phyloP scores from a whole-genome alignment of 2,797 vertebrate genomes.

The Platyrinchus mystaceus region DNA sequence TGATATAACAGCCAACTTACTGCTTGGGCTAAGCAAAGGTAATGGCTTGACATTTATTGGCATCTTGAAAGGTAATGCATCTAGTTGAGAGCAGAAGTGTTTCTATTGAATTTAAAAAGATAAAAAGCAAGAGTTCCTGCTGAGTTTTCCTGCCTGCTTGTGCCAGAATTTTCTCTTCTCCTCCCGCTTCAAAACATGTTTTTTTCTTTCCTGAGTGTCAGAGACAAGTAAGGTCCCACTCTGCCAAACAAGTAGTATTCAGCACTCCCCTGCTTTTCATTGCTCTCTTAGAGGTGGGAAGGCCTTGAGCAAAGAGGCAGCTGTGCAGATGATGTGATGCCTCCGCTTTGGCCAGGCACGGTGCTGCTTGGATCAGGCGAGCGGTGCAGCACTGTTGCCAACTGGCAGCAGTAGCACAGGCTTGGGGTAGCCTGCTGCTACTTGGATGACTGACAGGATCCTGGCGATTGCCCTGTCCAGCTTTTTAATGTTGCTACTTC shows the following conservation, averaged over 20 bases:
- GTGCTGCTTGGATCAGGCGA: not conserved
- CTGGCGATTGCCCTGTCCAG: not conserved
- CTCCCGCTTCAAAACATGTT: constrained; percentile 43
- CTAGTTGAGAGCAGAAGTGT: not conserved
- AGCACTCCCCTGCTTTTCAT: not conserved
- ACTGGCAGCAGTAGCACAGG: not conserved
- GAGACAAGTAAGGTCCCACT: not conserved
- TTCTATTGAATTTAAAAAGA: constrained; percentile 36
- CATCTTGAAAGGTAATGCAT: not conserved
- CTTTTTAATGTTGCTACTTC: not conserved
- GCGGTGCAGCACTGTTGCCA: accelerated
- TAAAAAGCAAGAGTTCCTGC: constrained; percentile 36
- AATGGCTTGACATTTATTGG: constrained; percentile 43
- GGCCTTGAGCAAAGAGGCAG: not conserved
- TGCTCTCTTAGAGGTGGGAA: not conserved
- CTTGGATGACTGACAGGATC: not conserved
- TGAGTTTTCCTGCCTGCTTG: not conserved
- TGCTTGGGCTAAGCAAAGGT: not conserved
- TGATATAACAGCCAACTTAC: constrained; percentile 13
- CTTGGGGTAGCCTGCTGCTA: not conserved
- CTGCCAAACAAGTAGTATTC: not conserved
- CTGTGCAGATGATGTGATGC: not conserved
- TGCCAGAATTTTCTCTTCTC: constrained; percentile 49
- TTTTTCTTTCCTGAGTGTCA: not conserved
- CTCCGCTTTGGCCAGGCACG: not conserved